Evolutionary conservation across 2,888 invertebrate species (phyloP).

Genomic region (Tachina lurida): DNA sequence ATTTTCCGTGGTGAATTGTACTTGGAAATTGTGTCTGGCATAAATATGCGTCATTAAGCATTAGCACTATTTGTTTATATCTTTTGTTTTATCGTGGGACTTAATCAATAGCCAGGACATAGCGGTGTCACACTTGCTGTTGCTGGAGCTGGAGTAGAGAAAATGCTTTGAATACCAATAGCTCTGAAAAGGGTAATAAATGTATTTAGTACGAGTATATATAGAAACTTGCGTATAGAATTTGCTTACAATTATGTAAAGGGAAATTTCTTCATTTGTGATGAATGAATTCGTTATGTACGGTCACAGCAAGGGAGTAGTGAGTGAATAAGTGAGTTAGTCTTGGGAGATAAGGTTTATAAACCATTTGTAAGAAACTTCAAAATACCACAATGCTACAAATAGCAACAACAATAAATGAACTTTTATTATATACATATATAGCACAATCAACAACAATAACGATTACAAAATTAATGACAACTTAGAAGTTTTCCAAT

Average conservation of each 20-base stretch:
- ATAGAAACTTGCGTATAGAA: constrained; percentile 31
- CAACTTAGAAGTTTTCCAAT: constrained; percentile 78
- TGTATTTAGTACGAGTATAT: not conserved
- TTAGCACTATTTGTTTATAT: constrained; percentile 70
- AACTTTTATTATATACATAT: constrained; percentile 37
- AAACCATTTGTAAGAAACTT: constrained; percentile 45
- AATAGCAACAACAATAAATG: constrained; percentile 22
- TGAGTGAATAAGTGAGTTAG: constrained; percentile 14
- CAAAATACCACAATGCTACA: constrained; percentile 38
- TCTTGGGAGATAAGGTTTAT: constrained; percentile 45
- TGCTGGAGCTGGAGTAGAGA: constrained; percentile 47
- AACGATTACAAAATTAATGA: constrained; percentile 78
- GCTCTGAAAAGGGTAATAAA: constrained; percentile 5
- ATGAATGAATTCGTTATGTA: constrained; percentile 17
- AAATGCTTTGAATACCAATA: constrained; percentile 24
- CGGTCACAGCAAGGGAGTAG: not conserved
- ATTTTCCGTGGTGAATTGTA: not conserved
- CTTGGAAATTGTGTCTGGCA: constrained; percentile 58
- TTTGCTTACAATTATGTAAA: constrained; percentile 63
- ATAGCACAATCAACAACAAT: constrained; percentile 53
- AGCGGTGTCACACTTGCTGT: constrained; percentile 68
- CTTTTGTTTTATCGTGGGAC: constrained; percentile 68
- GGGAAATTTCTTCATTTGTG: constrained; percentile 40
- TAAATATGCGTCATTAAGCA: constrained; percentile 70
- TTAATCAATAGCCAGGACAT: constrained; percentile 70